Percentiles rank a stretch among this genome's conserved stretches.
These are phyloP conservation scores for Sebastes trivittatus DNA, from an alignment of 2,797 vertebrate species.

Conservation along the genomic window DNA sequence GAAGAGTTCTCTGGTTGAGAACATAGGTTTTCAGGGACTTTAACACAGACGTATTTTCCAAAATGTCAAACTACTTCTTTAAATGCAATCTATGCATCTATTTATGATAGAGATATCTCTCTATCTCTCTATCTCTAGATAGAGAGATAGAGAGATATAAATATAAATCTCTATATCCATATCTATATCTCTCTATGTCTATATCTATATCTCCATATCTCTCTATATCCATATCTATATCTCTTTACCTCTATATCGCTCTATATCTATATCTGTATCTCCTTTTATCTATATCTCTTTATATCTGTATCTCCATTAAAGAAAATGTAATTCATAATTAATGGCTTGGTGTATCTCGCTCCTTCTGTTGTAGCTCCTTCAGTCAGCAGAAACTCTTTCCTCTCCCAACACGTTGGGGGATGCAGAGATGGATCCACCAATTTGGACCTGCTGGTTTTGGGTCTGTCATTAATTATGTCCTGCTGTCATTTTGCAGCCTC, in stretches of 20 bases:
- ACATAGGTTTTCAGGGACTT: too few species aligned
- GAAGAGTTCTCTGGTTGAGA: too few species aligned
- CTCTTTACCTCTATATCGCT: not conserved
- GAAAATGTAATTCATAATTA: slow-evolving; percentile 21
- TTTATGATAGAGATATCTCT: too few species aligned
- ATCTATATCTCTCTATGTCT: too few species aligned
- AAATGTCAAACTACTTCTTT: too few species aligned
- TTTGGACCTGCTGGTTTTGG: slow-evolving; percentile 23
- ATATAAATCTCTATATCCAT: too few species aligned
- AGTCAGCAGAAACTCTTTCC: slow-evolving; percentile 38
- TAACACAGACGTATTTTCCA: too few species aligned
- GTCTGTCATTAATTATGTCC: slow-evolving; percentile 50
- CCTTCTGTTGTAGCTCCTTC: slow-evolving; percentile 25
- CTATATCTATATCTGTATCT: not conserved
- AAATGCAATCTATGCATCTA: too few species aligned
- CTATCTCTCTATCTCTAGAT: too few species aligned
- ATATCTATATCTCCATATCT: too few species aligned
- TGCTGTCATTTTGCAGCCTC: slow-evolving; percentile 42
- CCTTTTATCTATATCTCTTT: not conserved
- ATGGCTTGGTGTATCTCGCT: not conserved
- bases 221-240: not conserved
- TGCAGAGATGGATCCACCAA: slow-evolving; percentile 19
- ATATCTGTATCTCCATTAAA: not conserved
- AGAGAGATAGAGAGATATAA: too few species aligned
- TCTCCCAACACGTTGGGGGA: not conserved